Evolutionary conservation across 2,797 vertebrate species (phyloP).

Genomic region (Coendou prehensilis): DNA sequence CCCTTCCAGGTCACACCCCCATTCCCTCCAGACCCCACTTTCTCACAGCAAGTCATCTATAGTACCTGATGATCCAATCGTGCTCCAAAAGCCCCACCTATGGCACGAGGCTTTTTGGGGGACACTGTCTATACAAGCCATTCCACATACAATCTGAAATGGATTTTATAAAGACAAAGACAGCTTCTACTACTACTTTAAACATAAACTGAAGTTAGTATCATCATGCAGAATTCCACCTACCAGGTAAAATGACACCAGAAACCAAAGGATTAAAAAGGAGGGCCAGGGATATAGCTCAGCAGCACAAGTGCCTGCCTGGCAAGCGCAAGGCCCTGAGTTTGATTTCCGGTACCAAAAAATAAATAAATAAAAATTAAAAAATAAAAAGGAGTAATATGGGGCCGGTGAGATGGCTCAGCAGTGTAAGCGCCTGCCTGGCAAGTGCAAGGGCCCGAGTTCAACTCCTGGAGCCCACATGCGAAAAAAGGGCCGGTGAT

Average conservation of each 20-base stretch:
- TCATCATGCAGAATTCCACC: neutral
- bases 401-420: no score
- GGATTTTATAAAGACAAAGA: neutral
- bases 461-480: no score
- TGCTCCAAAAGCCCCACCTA: neutral
- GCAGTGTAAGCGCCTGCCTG: no score
- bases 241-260: slow-evolving; percentile 11
- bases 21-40: no score
- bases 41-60: neutral
- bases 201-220: neutral
- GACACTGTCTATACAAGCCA: neutral
- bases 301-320: no score
- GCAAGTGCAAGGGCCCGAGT: no score
- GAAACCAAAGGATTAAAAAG: neutral
- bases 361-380: no score
- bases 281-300: no score
- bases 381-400: no score
- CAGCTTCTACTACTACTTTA: neutral
- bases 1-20: neutral
- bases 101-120: neutral
- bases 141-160: neutral
- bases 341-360: no score
- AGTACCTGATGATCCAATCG: neutral
- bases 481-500: no score
- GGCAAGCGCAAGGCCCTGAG: no score